A percentile compares a stretch with the other conserved stretches of the same genome.
Evolutionary conservation across 2,113 vertebrate species (phyloP).

Genomic region (Apistogramma diplotaenia): DNA sequence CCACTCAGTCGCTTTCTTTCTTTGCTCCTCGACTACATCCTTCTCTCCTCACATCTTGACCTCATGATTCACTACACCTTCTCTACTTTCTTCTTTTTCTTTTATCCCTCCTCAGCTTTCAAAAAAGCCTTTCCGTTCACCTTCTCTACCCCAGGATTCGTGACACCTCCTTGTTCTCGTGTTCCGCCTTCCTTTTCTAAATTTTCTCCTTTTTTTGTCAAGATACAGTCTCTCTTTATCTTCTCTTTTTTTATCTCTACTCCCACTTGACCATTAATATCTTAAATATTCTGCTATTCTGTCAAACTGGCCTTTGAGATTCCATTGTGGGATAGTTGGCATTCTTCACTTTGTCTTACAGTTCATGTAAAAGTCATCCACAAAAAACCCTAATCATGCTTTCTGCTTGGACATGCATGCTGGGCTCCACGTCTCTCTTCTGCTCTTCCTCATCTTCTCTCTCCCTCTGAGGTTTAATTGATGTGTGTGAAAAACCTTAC

Average conservation of each 20-base stretch:
- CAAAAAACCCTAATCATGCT: not conserved
- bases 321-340: not conserved
- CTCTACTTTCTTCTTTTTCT: not conserved
- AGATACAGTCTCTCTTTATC: not conserved
- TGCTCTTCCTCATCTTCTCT: not conserved
- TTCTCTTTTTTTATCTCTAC: not conserved
- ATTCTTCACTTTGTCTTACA: not conserved
- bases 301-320: not conserved
- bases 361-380: not conserved
- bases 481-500: not conserved
- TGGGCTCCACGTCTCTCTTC: not conserved
- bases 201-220: not conserved
- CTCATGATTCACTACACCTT: slow-evolving; percentile 1
- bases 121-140: slow-evolving; percentile 1
- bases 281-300: not conserved
- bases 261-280: not conserved
- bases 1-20: not conserved
- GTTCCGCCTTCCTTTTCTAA: not conserved
- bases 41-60: slow-evolving; percentile 5
- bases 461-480: not conserved
- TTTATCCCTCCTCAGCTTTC: slow-evolving; percentile 3
- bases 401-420: not conserved
- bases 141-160: not conserved
- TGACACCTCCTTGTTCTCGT: not conserved
- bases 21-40: not conserved